Conservation (phyloP, 2,888 invertebrate species). For the Apodemia zela region DNA sequence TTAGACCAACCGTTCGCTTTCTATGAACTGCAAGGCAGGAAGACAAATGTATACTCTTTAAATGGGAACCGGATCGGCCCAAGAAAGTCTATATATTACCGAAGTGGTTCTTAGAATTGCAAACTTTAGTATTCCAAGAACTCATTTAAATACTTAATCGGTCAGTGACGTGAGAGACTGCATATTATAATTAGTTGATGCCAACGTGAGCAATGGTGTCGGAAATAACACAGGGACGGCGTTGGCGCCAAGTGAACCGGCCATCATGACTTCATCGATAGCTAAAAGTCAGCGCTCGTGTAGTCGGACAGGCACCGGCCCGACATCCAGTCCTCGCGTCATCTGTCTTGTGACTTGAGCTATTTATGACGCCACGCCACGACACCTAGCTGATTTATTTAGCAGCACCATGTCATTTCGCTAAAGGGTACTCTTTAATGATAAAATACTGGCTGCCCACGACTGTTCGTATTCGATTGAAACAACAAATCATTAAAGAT, state of each 20-base stretch:
- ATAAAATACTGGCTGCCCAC: constrained; percentile 8
- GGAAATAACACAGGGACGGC: constrained; percentile 71
- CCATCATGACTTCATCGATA: constrained; percentile 40
- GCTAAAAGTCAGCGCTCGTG: constrained; percentile 27
- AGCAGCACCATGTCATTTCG: constrained; percentile 35
- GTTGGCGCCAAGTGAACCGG: constrained; percentile 75
- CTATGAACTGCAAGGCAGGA: no score
- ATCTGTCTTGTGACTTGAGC: constrained; percentile 75
- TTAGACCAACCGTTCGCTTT: no score
- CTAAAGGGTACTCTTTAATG: constrained; percentile 14
- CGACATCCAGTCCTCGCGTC: constrained; percentile 40
- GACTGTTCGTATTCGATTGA: not conserved
- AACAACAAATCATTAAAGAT: not conserved
- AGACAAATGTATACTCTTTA: no score
- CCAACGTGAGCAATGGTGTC: constrained; percentile 75
- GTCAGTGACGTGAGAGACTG: constrained; percentile 56
- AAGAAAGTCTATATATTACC: not conserved
- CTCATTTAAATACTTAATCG: constrained; percentile 45
- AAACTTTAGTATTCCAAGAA: constrained; percentile 30
- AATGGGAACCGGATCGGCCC: no score
- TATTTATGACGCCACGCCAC: constrained; percentile 43
- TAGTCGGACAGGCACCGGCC: constrained; percentile 27
- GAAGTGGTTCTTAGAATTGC: constrained; percentile 11
- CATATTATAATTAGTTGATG: constrained; percentile 77
- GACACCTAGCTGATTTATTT: constrained; percentile 52